Base-by-base conservation (phyloP, 2,113 vertebrate species). In the Seriola dumerili region DNA sequence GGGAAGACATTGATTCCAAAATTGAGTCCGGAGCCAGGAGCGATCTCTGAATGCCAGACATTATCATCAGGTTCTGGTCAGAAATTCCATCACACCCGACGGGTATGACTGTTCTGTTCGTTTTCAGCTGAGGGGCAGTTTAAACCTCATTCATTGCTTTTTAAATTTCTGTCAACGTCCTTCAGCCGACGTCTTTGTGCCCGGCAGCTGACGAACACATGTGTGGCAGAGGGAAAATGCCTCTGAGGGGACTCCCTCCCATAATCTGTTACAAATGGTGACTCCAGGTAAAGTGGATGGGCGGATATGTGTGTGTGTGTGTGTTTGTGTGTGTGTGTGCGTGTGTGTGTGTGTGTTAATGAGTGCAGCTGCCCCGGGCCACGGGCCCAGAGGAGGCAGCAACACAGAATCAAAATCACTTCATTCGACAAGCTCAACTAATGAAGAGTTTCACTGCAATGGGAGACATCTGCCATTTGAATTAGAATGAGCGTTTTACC, bases 281-380 rank as follows among this genome's bases (percentile, higher is more conserved):
- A 77, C 64, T 81, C 72, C 79, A 66, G 52, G 55, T 21, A 50
- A 42, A 44, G 46, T 63, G 77, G n/a, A 23, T 16, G 62, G n/a
- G 69, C 13, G 5, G 36, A 9, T 44, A 57, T 32, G 58, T 44
- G n/a, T 17, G 72, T 66, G 32, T 61, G 34, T 65, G 72, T 52
- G 34, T 61, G 62, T 32, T 52, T 44, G 62, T 32, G 58, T 44
- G n/a, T 17, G 72, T 66, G 32, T 54, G 34, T 65, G 72, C 44
- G 34, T 70, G 23, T 75, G 19, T 58, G 44, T 17, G 21, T 55
- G 54, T 23, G 25, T 50, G 16, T 61, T 66, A 44, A 55, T 54
- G 54, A 42, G 64, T 67, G 78, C 88, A 85, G 89, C 84, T 88
- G 89, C 72, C 79, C 80, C 8, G 59, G 88, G 89, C 89, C 46